Base-by-base conservation (phyloP, 2,113 vertebrate species). In the Piliocolobus tephrosceles region DNA sequence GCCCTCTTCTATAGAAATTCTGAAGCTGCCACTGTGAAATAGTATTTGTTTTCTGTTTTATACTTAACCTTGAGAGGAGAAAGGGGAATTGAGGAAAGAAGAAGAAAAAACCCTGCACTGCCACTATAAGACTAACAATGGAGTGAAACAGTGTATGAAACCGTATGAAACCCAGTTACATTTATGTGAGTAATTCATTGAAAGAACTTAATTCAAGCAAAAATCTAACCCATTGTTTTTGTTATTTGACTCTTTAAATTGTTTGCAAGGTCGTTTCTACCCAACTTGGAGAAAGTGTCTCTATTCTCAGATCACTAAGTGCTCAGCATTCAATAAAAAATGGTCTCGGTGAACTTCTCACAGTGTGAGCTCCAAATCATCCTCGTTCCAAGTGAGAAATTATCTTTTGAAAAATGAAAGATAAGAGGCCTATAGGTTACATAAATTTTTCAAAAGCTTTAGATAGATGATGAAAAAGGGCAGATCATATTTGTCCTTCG, bases 231-330 rank as follows among this genome's bases (percentile, higher is more conserved):
- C 76, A 79, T 87, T 75, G 40, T 87, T 66, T 64, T 50, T 18
- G 73, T 94, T 45, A 61, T 47, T 80, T 76, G 64, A 81, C 11
- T 55, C 64, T 61, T 50, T 5, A 52, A 79, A 35, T 45, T 92
- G 84, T 95, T 90, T 68, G 88, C 95, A 98, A 98, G 97, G 97
- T 98, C 94, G 81, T 94, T 83, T 30, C 82, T 96, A 90, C 90
- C 58, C 97, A 92, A 95, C 97, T 96, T 43, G 96, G 91, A 96
- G 61, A 97, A 93, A 97, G 75, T 75, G 43, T 89, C 86, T 95
- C 25, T 98, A 90, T 98, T 98, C 97, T 98, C 92, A 97, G 89
- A 98, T 91, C 96, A 40, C 96, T 98, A 95, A 93, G 96, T 98
- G 94, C 89, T 98, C 97, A 88, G 94, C 90, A 30, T 72, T 76